These are phyloP conservation scores for Ascaphus truei DNA, from an alignment of 2,113 vertebrate genomes.

Conservation along the genomic window DNA sequence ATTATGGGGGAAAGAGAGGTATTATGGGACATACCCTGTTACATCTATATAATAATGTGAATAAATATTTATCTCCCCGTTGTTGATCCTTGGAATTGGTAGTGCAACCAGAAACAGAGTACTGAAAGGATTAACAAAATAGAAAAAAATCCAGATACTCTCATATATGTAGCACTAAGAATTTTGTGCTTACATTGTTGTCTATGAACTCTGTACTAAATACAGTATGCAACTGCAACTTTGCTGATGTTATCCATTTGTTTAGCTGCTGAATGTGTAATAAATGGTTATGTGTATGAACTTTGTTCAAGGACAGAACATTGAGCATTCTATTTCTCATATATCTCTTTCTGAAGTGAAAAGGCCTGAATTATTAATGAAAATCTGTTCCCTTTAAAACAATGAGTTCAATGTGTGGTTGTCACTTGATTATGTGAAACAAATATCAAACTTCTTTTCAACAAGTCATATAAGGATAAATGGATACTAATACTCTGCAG, in stretches of 20 bases:
- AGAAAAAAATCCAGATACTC: too few species aligned
- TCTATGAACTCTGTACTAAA: too few species aligned
- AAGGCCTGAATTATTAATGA: slow-evolving; percentile 37
- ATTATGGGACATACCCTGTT: too few species aligned
- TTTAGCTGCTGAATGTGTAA: slow-evolving; percentile 18
- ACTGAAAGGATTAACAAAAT: too few species aligned
- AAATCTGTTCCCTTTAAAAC: slow-evolving; percentile 1
- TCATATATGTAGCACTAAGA: too few species aligned
- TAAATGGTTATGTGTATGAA: slow-evolving; percentile 31
- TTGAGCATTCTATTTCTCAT: slow-evolving; percentile 10
- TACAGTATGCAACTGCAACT: too few species aligned
- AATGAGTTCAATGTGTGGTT: slow-evolving; percentile 22
- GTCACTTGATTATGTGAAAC: not conserved
- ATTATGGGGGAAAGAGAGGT: too few species aligned
- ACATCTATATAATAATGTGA: too few species aligned
- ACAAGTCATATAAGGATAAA: not conserved
- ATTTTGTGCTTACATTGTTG: too few species aligned
- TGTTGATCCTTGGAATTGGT: too few species aligned
- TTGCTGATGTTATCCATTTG: not conserved
- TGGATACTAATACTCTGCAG: not conserved
- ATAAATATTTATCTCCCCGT: too few species aligned
- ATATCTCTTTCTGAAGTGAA: slow-evolving; percentile 9
- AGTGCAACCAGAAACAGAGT: too few species aligned
- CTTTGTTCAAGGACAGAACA: slow-evolving; percentile 31
- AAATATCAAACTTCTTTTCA: not conserved